Evolutionary conservation across 2,113 vertebrate species (phyloP), one percentile per base, ranked within the genome.

Genomic region (Ptilorrhoa leucosticta): DNA sequence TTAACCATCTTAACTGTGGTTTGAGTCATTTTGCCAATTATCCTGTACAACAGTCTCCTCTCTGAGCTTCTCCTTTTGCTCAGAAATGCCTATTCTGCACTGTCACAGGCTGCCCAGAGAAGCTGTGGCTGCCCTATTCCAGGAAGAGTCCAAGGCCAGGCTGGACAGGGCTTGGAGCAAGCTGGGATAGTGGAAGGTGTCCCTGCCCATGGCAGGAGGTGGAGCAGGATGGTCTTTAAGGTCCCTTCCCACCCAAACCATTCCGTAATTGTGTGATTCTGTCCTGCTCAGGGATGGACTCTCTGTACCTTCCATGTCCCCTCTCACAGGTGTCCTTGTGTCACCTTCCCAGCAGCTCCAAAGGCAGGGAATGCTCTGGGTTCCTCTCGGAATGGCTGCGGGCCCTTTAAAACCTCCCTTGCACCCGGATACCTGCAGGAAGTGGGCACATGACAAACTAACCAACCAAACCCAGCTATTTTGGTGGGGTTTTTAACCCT

Each of bases 21-120:
- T 48, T 30, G 54, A 80, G 72, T 27, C 0, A 33, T 23, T 64
- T 51, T 56, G 24, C 48, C 44, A 60, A 37, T 15, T n/a, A 19
- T 1, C 7, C 48, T 1, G 18, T 8, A 30, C 4, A 23, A 53
- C 4, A 53, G 5, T 0, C 50, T 75, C 60, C 60, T 39, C 8
- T 30, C 14, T 5, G 8, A 80, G 47, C 42, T 37, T 11, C 30
- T 50, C 15, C 28, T 53, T 23, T 20, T 10, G 31, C 18, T 76
- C 33, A 28, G 44, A 84, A 61, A 6, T 44, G 61, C 44, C 27
- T 4, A 0, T 30, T n/a, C 45, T 7, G 5, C 53, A 2, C 19
- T 3, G 44, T 42, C 30, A 31, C 30, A 48, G 40, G 13, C 0
- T 65, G 12, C 27, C 19, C 68, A 13, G 35, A 15, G 26, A 10